These are phyloP conservation scores for Homarus americanus DNA, from an alignment of 1,140 invertebrate species.

Conservation along the genomic window DNA sequence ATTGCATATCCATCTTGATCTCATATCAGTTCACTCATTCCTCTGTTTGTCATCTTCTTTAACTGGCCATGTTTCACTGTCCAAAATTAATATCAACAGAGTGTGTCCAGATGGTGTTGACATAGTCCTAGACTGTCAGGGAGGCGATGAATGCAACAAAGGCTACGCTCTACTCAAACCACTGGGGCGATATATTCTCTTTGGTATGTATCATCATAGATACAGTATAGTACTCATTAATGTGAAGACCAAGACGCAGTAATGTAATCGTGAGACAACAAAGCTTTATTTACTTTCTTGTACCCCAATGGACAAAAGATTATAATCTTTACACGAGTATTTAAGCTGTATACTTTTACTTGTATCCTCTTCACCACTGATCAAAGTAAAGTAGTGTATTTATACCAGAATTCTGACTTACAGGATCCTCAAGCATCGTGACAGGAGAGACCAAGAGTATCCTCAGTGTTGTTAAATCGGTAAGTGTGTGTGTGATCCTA, in stretches of 20 bases:
- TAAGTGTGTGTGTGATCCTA: conserved; percentile 23
- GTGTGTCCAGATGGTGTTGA: conserved; percentile 48
- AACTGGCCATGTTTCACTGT: too few relatives aligned
- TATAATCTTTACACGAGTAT: too few relatives aligned
- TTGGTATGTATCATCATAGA: conserved; percentile 26
- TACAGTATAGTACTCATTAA: background rate
- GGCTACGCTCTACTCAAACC: conserved; percentile 51
- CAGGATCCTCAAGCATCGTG: conserved; percentile 54
- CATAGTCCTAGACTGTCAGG: conserved; percentile 48
- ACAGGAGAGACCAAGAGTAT: conserved; percentile 64
- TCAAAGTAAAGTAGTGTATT: background rate
- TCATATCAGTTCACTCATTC: too few relatives aligned
- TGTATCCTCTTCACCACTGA: too few relatives aligned
- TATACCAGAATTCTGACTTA: background rate
- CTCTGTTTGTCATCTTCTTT: too few relatives aligned
- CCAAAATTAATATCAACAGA: too few relatives aligned
- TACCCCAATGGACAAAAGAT: too few relatives aligned
- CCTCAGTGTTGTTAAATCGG: conserved; percentile 49
- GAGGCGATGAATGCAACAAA: conserved; percentile 43
- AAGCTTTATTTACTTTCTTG: too few relatives aligned
- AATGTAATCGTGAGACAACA: too few relatives aligned
- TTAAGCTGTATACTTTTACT: too few relatives aligned
- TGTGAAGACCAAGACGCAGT: too few relatives aligned
- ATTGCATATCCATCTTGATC: too few relatives aligned
- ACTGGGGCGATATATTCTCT: conserved; percentile 43